These are phyloP conservation scores for Poecilobothrus nobilitatus DNA, from an alignment of 2,888 invertebrate genomes.

Conservation along the genomic window DNA sequence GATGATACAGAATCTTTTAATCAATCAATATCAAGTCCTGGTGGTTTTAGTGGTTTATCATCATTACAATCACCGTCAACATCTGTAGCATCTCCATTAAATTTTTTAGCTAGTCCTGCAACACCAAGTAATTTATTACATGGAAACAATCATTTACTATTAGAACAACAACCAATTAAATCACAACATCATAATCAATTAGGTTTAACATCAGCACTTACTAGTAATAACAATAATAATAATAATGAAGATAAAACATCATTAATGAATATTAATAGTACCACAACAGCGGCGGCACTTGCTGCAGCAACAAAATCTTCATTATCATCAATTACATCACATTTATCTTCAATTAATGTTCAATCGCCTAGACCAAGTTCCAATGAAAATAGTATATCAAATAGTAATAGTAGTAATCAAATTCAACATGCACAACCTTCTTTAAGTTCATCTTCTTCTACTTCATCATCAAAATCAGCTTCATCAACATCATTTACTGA, in stretches of 20 bases:
- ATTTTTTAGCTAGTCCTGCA: slow-evolving; percentile 58
- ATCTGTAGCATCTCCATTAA: slow-evolving; percentile 70
- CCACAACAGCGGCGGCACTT: not conserved
- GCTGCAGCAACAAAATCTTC: not conserved
- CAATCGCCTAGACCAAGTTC: slow-evolving; percentile 1
- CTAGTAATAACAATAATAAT: slow-evolving; percentile 11
- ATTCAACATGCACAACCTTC: not conserved
- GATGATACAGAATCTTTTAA: slow-evolving; percentile 55
- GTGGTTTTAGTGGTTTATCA: slow-evolving; percentile 58
- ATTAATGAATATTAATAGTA: not conserved
- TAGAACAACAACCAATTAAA: not conserved
- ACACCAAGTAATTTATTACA: slow-evolving; percentile 27
- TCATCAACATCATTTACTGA: slow-evolving; percentile 28
- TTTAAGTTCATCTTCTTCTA: not conserved
- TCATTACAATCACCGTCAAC: slow-evolving; percentile 62
- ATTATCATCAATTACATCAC: not conserved
- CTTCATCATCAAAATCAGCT: not conserved
- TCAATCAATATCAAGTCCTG: slow-evolving; percentile 53
- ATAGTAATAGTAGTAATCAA: not conserved
- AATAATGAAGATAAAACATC: not conserved
- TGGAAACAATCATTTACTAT: not conserved
- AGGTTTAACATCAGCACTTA: not conserved
- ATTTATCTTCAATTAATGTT: slow-evolving; percentile 1
- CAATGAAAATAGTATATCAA: not conserved
- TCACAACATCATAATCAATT: not conserved